These are phyloP conservation scores for Dastarcus helophoroides DNA, from an alignment of 2,888 invertebrate species.

Conservation along the genomic window DNA sequence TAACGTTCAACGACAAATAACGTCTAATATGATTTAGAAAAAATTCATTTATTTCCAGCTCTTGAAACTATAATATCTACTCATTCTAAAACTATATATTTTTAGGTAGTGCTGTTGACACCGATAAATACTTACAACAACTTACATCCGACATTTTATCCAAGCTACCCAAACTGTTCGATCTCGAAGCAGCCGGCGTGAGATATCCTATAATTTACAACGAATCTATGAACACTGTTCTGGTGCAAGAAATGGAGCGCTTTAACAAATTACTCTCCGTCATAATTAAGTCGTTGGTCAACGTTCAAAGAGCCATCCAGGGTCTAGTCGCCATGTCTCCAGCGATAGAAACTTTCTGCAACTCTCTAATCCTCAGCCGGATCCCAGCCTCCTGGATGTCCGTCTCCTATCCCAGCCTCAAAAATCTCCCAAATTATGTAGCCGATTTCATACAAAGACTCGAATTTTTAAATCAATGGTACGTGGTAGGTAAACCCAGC, in stretches of 20 bases:
- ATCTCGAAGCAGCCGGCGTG: constrained; percentile 53
- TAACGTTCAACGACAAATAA: too few species aligned
- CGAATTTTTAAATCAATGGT: constrained; percentile 58
- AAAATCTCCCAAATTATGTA: constrained; percentile 73
- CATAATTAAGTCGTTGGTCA: constrained; percentile 55
- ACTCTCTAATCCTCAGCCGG: constrained; percentile 59
- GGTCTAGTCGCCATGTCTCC: constrained; percentile 82
- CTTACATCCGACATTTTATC: constrained; percentile 53
- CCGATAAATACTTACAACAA: constrained; percentile 57
- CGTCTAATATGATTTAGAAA: too few species aligned
- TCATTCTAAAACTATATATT: too few species aligned
- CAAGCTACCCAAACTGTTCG: constrained; percentile 46
- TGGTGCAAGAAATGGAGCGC: constrained; percentile 66
- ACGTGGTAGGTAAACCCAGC: constrained; percentile 55
- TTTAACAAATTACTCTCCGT: constrained; percentile 55
- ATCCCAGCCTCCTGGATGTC: constrained; percentile 74
- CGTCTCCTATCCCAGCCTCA: constrained; percentile 81
- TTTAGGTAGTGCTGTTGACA: constrained; percentile 44
- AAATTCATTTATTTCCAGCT: too few species aligned
- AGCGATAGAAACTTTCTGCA: constrained; percentile 61
- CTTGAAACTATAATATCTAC: too few species aligned
- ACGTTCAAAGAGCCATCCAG: constrained; percentile 68
- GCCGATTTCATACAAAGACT: constrained; percentile 68
- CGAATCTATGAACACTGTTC: constrained; percentile 79
- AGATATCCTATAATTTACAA: constrained; percentile 63